Base-by-base conservation (phyloP, 2,888 invertebrate genomes). In the Lycophotia porphyrea region DNA sequence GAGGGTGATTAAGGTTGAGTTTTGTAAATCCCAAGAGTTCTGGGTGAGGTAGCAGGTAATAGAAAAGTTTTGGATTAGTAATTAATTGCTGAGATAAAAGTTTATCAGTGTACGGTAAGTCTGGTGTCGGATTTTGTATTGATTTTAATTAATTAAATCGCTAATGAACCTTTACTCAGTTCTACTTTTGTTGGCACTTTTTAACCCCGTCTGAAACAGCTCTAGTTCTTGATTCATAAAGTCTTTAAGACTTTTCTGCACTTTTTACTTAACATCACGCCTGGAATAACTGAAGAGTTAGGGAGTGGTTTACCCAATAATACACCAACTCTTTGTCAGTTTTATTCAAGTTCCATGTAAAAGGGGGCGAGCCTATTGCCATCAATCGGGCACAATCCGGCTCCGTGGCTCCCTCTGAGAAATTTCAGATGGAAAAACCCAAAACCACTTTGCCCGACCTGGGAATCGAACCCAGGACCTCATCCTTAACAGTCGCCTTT, bases 61-160 rank as follows among this genome's bases (percentile, higher is more conserved):
- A 34, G 47, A 31, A 71, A 80, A 81, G 82, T 79, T 82, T 67
- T 76, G 55, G 24, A 55, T 81, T 34, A 24, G 42, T 82, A 68
- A 82, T 79, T 79, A 81, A 34, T 27, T 58, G 63, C 42, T 58
- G 13, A n/a, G 27, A 27, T 58, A n/a, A 81, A 74, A 68, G 63
- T 68, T 76, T 27, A 31, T n/a, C 13, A 49, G 34, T 44, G 27
- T 36, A 36, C 18, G 15, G n/a, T 77, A 24, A 58, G n/a, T 42
- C 8, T 60, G 1, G 31, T 21, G 21, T 27, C 0, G 39, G 18
- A 18, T 36, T 73, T 34, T 42, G 27, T 78, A 39, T 47, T 2
- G 21, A 74, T 44, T 66, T 44, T 13, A 49, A 52, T 66, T 34
- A 39, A 63, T 61, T 31, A 4, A 67, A 39, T 34, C 5, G 11